Evolutionary conservation across 2,113 vertebrate genomes (phyloP).

Genomic region (Canis aureus): DNA sequence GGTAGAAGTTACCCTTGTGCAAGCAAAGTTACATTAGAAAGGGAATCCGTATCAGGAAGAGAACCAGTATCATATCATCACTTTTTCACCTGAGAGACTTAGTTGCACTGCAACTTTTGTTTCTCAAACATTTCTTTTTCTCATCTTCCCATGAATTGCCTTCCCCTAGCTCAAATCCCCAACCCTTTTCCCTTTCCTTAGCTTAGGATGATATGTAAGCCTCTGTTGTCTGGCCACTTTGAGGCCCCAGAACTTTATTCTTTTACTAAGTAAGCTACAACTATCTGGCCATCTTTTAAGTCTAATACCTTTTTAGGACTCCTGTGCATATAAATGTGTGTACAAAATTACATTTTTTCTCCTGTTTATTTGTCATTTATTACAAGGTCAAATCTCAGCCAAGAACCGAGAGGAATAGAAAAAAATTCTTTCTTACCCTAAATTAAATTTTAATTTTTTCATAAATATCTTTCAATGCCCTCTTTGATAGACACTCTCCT

Average conservation of each 20-base stretch:
- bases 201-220: background rate
- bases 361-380: background rate
- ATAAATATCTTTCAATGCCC: background rate
- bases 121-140: background rate
- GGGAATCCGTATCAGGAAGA: background rate
- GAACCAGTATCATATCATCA: background rate
- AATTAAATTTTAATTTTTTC: background rate
- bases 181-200: background rate
- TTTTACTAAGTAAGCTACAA: background rate
- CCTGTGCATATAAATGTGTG: background rate
- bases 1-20: background rate
- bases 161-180: background rate
- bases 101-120: background rate
- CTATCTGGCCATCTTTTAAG: background rate
- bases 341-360: background rate
- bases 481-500: background rate
- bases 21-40: background rate
- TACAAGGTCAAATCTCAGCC: background rate
- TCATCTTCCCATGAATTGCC: background rate
- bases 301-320: background rate
- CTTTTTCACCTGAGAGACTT: background rate
- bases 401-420: background rate
- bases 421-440: background rate
- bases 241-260: background rate
- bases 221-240: background rate